Conservation (phyloP, 35 echinoderm and acorn worm species). For the Lytechinus pictus region DNA sequence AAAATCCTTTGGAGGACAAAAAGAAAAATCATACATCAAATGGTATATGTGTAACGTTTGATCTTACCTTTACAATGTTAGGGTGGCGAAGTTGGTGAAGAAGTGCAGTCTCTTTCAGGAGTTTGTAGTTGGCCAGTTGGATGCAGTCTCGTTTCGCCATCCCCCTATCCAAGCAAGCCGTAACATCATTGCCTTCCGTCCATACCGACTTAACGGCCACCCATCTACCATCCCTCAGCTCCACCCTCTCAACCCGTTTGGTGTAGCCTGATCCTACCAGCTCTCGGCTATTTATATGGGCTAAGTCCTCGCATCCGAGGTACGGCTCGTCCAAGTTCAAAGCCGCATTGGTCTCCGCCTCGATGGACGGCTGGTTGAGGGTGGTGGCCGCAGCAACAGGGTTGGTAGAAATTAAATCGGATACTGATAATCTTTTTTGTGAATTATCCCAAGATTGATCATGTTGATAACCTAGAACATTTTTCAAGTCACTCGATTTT, state of each 20-base stretch:
- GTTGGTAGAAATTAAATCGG: neutral
- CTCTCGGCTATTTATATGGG: constrained; percentile 41
- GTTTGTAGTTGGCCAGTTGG: constrained; percentile 77
- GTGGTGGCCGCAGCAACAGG: neutral
- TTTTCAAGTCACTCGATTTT: neutral
- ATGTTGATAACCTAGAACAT: neutral
- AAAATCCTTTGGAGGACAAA: too few relatives aligned
- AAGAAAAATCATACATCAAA: too few relatives aligned
- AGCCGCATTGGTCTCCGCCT: neutral
- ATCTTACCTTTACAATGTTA: constrained; percentile 80
- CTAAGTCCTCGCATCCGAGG: constrained; percentile 30
- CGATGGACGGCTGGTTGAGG: neutral
- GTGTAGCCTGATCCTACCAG: constrained; percentile 59
- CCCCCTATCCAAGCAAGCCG: constrained; percentile 35
- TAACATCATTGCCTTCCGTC: constrained; percentile 42
- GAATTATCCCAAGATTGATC: neutral
- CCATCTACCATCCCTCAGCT: constrained; percentile 36
- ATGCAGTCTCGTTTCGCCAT: constrained; percentile 56
- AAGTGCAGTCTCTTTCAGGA: constrained; percentile 78
- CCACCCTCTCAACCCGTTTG: constrained; percentile 48
- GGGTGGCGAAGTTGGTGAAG: constrained; percentile 75
- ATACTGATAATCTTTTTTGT: neutral
- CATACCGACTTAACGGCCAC: constrained; percentile 56
- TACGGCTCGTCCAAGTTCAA: constrained; percentile 8
- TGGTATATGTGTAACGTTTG: neutral